Evolutionary conservation across 2,113 vertebrate genomes (phyloP), one percentile per base, ranked within the genome.

Genomic region (Platichthys stellatus): DNA sequence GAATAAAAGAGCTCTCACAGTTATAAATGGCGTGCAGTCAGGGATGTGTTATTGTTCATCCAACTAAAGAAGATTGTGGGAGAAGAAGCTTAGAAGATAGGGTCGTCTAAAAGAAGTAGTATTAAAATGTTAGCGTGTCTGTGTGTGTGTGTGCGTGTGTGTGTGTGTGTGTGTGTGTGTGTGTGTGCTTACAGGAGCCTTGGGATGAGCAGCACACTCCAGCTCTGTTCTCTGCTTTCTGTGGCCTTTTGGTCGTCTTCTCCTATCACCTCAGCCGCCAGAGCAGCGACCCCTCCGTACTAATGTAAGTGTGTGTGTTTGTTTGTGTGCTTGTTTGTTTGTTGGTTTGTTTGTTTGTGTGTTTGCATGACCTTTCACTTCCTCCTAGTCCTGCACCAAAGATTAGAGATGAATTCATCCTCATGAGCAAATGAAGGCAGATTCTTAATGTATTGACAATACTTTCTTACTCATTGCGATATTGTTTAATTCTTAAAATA

Each of bases 231-330:
- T 99, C 98, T 38, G 95, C 95, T 69, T 99, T 99, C 93, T 99
- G 98, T 88, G 97, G 97, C 53, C 95, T 99, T 79, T 78, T 99
- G 76, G 96, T 98, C 28, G 95, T 97, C 0, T 94, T 98, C 82
- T 99, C 96, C 47, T 99, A 97, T 85, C 98, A 99, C 80, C 96
- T 99, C 77, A 99, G 98, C 87, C 93, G 98, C 67, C 98, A 99
- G 91, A 98, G 97, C 95, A 99, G 98, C 1, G 97, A 99, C 80
- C 98, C 97, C 0, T 94, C 96, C 1, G 93, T 97, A 28, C 93
- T 99, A 21, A 85, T 97, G 97, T 98, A 94, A 96, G 97, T 65
- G 40, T 64, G 40, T 64, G n/a, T 23, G n/a, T 43, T 26, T 31
- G 58, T 28, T 14, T 31, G 26, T 60, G 58, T 18, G 24, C 20